These are phyloP conservation scores for Toxotes chatareus DNA, from an alignment of 2,113 vertebrate genomes.

Conservation along the genomic window DNA sequence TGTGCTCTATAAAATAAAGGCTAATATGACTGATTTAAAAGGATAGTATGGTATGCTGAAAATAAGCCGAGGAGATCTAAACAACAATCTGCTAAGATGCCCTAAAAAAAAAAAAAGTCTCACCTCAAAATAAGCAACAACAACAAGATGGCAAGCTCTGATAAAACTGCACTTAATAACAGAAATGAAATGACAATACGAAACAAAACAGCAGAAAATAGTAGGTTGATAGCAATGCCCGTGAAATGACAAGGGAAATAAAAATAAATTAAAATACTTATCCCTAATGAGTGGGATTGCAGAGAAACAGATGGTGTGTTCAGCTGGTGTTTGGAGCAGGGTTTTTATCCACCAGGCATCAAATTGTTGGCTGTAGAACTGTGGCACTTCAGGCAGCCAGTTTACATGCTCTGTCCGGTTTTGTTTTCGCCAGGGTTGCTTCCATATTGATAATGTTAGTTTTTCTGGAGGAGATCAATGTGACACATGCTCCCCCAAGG, in stretches of 20 bases:
- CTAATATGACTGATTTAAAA: background rate
- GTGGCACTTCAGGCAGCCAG: constrained; percentile 41
- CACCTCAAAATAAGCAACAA: background rate
- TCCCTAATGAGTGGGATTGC: constrained; percentile 61
- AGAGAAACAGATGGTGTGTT: constrained; percentile 76
- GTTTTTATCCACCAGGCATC: constrained; percentile 69
- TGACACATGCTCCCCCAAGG: background rate
- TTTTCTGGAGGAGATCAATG: constrained; percentile 13
- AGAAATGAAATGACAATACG: constrained; percentile 21
- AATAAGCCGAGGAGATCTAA: background rate
- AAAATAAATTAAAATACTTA: constrained; percentile 60
- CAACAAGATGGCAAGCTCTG: constrained; percentile 11
- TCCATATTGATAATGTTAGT: constrained; percentile 24
- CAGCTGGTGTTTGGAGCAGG: constrained; percentile 65
- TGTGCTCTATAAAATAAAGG: background rate
- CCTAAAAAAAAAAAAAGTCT: background rate
- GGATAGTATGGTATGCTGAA: background rate
- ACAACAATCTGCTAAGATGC: background rate
- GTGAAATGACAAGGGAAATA: constrained; percentile 51
- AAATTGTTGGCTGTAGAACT: constrained; percentile 60
- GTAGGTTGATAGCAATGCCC: background rate
- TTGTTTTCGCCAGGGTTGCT: constrained; percentile 42
- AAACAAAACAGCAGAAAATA: constrained; percentile 22
- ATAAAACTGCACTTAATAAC: constrained; percentile 3
- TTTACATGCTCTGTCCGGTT: constrained; percentile 44